Conservation (phyloP, 2,797 vertebrate genomes). For the Sebastes oblongus region DNA sequence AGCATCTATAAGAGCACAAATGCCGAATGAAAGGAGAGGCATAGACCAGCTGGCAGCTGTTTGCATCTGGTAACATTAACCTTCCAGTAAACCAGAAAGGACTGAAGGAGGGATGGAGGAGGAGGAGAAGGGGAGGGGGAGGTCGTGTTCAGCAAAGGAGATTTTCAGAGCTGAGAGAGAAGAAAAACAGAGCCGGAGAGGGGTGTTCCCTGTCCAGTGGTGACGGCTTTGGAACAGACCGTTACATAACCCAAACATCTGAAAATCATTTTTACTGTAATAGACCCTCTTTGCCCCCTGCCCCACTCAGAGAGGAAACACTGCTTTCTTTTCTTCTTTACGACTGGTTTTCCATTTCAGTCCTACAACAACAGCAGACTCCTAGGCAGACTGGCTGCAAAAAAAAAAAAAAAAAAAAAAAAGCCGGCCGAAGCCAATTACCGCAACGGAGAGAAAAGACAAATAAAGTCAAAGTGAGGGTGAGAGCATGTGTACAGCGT, state of each 20-base stretch:
- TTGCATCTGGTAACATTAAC: slow-evolving; percentile 59
- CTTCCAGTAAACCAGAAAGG: slow-evolving; percentile 22
- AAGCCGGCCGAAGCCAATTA: neutral
- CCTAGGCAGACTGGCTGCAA: neutral
- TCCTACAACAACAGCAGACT: slow-evolving; percentile 7
- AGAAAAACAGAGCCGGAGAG: slow-evolving; percentile 6
- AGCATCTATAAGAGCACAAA: neutral
- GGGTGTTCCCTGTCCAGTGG: slow-evolving; percentile 38
- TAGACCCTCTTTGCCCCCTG: slow-evolving; percentile 58
- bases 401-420: neutral
- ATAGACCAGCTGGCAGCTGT: slow-evolving; percentile 54
- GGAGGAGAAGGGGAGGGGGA: neutral
- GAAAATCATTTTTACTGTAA: slow-evolving; percentile 66
- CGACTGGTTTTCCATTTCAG: slow-evolving; percentile 22
- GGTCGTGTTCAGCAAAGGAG: slow-evolving; percentile 18
- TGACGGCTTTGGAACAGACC: slow-evolving; percentile 38
- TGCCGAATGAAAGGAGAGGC: slow-evolving; percentile 35
- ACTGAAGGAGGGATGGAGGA: neutral
- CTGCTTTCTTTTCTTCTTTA: slow-evolving; percentile 14
- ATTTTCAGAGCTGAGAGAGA: neutral
- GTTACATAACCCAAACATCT: slow-evolving; percentile 77
- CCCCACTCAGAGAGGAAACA: slow-evolving; percentile 46
- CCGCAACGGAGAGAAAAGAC: neutral
- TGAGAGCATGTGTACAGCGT: neutral
- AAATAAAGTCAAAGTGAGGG: slow-evolving; percentile 5